Conservation (phyloP, 2,888 invertebrate species). For the Drosophila infuscata region DNA sequence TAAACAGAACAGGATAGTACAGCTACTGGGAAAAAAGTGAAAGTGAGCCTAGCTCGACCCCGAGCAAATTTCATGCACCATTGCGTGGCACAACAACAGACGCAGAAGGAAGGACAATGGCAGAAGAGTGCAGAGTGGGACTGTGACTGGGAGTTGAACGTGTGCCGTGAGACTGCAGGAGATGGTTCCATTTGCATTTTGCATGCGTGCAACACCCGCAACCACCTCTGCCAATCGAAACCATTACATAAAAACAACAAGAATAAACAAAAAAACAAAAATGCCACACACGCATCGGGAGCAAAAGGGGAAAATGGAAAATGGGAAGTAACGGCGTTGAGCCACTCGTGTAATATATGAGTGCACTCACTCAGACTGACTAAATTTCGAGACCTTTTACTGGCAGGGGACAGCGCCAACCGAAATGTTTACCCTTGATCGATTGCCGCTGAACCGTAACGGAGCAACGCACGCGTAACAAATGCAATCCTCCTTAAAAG, state of each 20-base stretch:
- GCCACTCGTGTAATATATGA: conserved; percentile 65
- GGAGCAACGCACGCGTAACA: conserved; percentile 79
- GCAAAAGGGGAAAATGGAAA: conserved; percentile 20
- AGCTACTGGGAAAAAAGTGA: conserved; percentile 59
- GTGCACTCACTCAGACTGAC: conserved; percentile 82
- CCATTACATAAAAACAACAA: conserved; percentile 21
- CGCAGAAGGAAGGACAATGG: conserved; percentile 4
- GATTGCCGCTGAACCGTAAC: conserved; percentile 79
- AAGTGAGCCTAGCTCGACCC: conserved; percentile 64
- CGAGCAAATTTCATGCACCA: conserved; percentile 75
- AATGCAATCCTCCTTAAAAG: conserved; percentile 82
- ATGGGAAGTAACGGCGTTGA: conserved; percentile 16
- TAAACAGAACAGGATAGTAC: conserved; percentile 32
- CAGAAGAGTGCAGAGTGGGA: neutral
- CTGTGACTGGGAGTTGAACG: neutral
- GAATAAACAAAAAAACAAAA: conserved; percentile 18
- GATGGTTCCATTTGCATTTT: conserved; percentile 52
- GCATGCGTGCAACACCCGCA: conserved; percentile 23
- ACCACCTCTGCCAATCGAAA: neutral
- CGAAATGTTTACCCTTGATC: conserved; percentile 79
- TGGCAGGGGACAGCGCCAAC: conserved; percentile 38
- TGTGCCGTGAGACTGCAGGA: conserved; percentile 65
- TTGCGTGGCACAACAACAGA: conserved; percentile 55
- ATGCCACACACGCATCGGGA: conserved; percentile 32
- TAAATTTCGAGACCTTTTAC: conserved; percentile 63